Conservation (phyloP, 2,797 vertebrate species). For the Danionella dracula region DNA sequence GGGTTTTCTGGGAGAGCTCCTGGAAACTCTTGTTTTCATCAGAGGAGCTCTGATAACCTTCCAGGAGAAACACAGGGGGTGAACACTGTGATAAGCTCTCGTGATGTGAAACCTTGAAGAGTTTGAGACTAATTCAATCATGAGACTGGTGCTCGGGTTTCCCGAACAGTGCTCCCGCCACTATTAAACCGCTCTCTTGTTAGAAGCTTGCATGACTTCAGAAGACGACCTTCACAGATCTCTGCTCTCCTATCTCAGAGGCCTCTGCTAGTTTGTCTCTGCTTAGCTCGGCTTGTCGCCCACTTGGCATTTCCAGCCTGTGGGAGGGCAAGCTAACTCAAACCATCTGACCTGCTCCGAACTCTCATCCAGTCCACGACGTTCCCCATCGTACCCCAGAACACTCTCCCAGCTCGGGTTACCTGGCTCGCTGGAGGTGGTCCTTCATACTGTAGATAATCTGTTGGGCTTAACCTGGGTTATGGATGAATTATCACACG, state of each 20-base stretch:
- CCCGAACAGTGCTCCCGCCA: no score
- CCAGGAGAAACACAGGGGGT: slow-evolving; percentile 21
- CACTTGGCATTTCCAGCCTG: slow-evolving; percentile 14
- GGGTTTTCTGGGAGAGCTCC: slow-evolving; percentile 25
- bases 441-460: slow-evolving; percentile 56
- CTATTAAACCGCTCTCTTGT: no score
- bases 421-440: slow-evolving; percentile 51
- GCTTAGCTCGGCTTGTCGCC: slow-evolving; percentile 19
- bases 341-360: slow-evolving; percentile 43
- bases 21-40: slow-evolving; percentile 31
- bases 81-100: slow-evolving; percentile 25
- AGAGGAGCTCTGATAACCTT: slow-evolving; percentile 27
- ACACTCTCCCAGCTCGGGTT: slow-evolving; percentile 6
- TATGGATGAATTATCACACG: slow-evolving; percentile 35
- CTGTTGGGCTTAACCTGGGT: slow-evolving; percentile 32
- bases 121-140: slow-evolving; percentile 33
- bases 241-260: no score
- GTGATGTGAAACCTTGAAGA: slow-evolving; percentile 19
- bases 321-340: slow-evolving; percentile 29
- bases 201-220: no score
- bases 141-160: no score
- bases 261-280: background rate
- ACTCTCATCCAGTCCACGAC: slow-evolving; percentile 39
- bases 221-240: no score
- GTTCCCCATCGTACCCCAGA: slow-evolving; percentile 40